Base-by-base conservation (phyloP, 2,888 invertebrate genomes). In the Allophyes oxyacanthae region DNA sequence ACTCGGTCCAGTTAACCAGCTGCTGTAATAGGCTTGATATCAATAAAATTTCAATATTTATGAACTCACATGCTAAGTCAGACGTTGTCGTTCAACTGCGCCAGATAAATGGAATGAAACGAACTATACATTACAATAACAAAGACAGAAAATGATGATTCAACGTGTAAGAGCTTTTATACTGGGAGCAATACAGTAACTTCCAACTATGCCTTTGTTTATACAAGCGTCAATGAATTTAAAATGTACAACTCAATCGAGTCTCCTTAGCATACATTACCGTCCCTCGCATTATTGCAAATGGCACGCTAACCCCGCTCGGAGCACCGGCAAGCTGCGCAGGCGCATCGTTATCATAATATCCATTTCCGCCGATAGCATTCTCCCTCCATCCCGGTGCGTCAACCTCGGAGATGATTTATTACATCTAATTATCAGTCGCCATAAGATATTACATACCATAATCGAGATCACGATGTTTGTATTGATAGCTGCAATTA, bases 351-450 rank as follows among this genome's bases (percentile, higher is more conserved):
- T 85, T 88, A 87, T 88, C 86, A 75, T 82, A 83, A 86, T 85
- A 85, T 84, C 82, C 84, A 87, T 84, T 87, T 89, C 89, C 87
- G 83, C 66, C 82, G 83, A 81, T 84, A 86, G 81, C 81, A 68
- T 75, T 77, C 79, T 75, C 76, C 68, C 79, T 67, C 49, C 66
- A 70, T 69, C 72, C 66, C 70, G 71, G 67, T 67, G 65, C 75
- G 79, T 82, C 82, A 83, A 81, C 78, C 78, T 75, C 73, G 52
- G 51, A 56, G 56, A 81, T 85, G 85, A 89, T 88, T 86, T 84
- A 88, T 86, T 77, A 70, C 78, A 75, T 78, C 78, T 84, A 79
- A 87, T 86, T 87, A 88, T 78, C 62, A 50, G 50, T 51, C 56
- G 28, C 55, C 57, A 64, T 73, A 75, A 83, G 84, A 83, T 82